These are phyloP conservation scores for Dromaius novaehollandiae DNA, from an alignment of 2,113 vertebrate species.

Conservation along the genomic window DNA sequence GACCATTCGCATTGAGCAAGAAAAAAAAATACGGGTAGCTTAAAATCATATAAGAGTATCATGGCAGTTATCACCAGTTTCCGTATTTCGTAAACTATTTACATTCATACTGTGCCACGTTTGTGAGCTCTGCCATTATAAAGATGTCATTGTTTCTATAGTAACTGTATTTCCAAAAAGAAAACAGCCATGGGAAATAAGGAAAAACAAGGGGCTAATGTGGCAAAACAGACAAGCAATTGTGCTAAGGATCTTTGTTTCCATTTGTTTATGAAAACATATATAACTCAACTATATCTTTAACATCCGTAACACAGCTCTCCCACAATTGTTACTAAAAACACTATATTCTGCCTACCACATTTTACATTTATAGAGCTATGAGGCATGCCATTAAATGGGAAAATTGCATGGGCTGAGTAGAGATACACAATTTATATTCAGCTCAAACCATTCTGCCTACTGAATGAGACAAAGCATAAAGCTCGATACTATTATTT, in stretches of 20 bases:
- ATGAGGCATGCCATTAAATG: background rate
- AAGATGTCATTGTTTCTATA: slow-evolving; percentile 23
- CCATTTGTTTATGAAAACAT: background rate
- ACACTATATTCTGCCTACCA: background rate
- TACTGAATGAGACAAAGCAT: background rate
- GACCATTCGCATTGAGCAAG: accelerated
- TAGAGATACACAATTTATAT: background rate
- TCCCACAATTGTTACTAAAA: background rate
- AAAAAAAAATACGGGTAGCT: background rate
- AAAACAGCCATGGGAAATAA: slow-evolving; percentile 30
- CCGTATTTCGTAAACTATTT: background rate
- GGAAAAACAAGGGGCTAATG: background rate
- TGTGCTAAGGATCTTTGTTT: background rate
- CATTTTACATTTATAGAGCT: background rate
- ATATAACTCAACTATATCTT: background rate
- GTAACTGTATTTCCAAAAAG: slow-evolving; percentile 20
- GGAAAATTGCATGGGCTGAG: accelerated
- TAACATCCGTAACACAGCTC: background rate
- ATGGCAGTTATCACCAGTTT: background rate
- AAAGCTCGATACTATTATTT: background rate
- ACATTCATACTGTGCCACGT: background rate
- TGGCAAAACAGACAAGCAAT: background rate
- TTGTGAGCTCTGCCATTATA: background rate
- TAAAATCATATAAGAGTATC: background rate
- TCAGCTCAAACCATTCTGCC: background rate